phyloP scores from a whole-genome alignment of 2,797 vertebrate genomes.

The Todus mexicanus region DNA sequence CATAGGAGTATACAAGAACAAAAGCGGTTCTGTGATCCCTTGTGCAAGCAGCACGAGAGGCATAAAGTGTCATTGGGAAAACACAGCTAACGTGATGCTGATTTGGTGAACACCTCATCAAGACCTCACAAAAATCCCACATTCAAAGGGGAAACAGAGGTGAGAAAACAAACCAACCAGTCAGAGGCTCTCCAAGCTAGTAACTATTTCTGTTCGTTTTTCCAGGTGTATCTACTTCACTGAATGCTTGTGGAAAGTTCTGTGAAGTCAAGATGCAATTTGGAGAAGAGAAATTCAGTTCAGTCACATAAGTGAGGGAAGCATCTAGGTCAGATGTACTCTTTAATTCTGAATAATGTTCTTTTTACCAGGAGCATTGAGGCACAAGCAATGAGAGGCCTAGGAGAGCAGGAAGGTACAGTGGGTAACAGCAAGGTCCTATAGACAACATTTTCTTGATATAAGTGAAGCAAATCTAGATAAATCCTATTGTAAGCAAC shows the following conservation, averaged over 20 bases:
- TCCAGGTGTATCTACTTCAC: background rate
- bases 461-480: background rate
- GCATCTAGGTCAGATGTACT: background rate
- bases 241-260: background rate
- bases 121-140: background rate
- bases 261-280: background rate
- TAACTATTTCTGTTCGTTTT: background rate
- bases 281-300: background rate
- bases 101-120: background rate
- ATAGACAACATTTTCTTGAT: background rate
- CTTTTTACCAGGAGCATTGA: background rate
- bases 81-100: fast-evolving
- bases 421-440: background rate
- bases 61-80: background rate
- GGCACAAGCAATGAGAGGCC: background rate
- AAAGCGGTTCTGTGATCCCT: background rate
- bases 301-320: background rate
- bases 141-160: background rate
- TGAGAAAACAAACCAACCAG: background rate
- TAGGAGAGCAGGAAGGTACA: background rate
- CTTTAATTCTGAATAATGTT: background rate
- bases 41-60: background rate
- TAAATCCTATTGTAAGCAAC: background rate
- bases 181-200: background rate
- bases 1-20: background rate